A percentile compares a stretch with the other conserved stretches of the same genome.
Evolutionary conservation across 2,797 vertebrate species (phyloP).

Genomic region (Dipus sagitta): DNA sequence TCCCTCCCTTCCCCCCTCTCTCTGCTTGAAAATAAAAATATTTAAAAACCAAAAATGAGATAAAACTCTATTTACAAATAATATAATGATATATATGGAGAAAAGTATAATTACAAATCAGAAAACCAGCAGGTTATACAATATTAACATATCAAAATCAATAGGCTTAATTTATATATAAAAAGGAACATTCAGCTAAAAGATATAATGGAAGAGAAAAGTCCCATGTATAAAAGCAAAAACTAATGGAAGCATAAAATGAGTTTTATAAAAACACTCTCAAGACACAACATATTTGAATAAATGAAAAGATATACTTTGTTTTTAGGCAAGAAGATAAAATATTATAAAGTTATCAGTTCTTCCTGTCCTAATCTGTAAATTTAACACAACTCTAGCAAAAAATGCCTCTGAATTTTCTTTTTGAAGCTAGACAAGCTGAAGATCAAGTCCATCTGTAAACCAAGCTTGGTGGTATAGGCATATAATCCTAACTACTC

Average conservation of each 20-base stretch:
- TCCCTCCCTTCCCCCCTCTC: no score
- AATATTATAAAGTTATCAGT: no score
- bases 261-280: neutral
- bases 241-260: neutral
- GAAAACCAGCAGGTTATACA: neutral
- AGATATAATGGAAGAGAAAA: neutral
- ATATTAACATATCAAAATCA: constrained; percentile 21
- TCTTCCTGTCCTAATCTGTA: neutral
- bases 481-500: neutral
- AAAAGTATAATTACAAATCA: neutral
- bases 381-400: neutral
- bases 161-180: neutral
- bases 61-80: constrained; percentile 32
- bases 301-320: neutral
- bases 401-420: constrained; percentile 5
- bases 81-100: neutral
- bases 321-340: no score
- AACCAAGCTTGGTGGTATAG: neutral
- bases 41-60: neutral
- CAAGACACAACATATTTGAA: neutral
- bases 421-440: neutral
- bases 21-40: neutral
- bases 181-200: constrained; percentile 13
- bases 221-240: constrained; percentile 10
- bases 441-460: neutral